Conservation (phyloP, 2,113 vertebrate genomes). For the Murina feae region DNA sequence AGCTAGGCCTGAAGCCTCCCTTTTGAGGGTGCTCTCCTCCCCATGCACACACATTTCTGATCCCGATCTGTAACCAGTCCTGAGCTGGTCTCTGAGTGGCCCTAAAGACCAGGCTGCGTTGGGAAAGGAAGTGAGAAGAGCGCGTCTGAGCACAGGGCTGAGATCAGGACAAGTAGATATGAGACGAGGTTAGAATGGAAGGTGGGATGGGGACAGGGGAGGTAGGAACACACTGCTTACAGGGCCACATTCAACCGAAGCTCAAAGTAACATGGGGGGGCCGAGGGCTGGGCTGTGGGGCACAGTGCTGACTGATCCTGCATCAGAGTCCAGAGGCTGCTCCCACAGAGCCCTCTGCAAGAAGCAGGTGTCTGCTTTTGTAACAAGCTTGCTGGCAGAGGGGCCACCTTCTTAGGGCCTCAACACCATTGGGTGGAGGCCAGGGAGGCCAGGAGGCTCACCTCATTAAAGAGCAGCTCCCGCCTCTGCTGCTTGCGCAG, state of each 20-base stretch:
- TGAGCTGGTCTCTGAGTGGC: not conserved
- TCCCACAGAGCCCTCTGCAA: not conserved
- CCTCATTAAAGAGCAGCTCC: conserved; percentile 96
- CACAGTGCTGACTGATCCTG: not conserved
- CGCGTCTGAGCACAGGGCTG: not conserved
- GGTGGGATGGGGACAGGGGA: fast-evolving
- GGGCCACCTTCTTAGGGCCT: not conserved
- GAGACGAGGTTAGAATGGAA: not conserved
- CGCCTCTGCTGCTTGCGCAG: conserved; percentile 94
- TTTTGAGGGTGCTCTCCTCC: too few species aligned
- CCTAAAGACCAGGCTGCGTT: not conserved
- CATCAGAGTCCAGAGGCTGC: not conserved
- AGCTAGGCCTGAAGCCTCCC: not conserved
- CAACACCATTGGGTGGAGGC: fast-evolving
- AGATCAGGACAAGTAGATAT: not conserved
- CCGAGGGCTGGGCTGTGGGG: not conserved
- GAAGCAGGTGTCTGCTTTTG: not conserved
- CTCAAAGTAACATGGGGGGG: fast-evolving
- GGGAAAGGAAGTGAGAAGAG: fast-evolving
- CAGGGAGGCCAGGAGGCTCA: not conserved
- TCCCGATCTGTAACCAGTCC: not conserved
- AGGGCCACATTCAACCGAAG: not conserved
- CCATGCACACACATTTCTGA: not conserved
- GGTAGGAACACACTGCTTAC: fast-evolving
- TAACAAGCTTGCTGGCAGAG: not conserved